Base-by-base conservation (phyloP, 2,888 invertebrate species). In the Athripsodes cinereus region DNA sequence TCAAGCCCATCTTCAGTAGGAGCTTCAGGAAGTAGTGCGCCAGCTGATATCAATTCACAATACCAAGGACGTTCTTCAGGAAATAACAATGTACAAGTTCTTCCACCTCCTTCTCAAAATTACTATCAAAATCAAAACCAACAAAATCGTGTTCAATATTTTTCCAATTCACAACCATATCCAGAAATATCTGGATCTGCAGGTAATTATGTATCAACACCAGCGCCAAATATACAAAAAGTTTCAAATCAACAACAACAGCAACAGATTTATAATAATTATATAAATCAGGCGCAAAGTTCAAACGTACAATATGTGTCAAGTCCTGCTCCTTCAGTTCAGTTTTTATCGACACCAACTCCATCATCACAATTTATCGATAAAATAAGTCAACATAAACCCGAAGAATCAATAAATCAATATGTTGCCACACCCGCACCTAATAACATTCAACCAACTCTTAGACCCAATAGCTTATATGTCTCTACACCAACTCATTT, bases 401-500 rank as follows among this genome's bases (percentile, higher is more conserved):
- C 60, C 13, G 18, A 40, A 5, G 51, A 22, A 20, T 58, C 59
- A n/a, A 74, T 67, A 65, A 70, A 67, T 60, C 76, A 75, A 61
- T 78, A 71, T 64, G 66, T 71, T 60, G 73, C 72, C 10, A 74
- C 75, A 44, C 72, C 74, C 55, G 22, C 62, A 1, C 61, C 61
- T 10, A 56, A 55, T 16, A 51, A 35, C 2, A 49, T 62, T 11
- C 62, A 59, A n/a, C 58, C 62, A 19, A 62, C 63, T n/a, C 66
- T 72, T 20, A 74, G 68, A 65, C 66, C 70, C 21, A 55, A 59
- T 19, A 52, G 51, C 66, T 71, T 31, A 74, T 68, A 66, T 65
- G 72, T 75, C 2, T 77, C 79, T 13, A 76, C 76, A 60, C 71
- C 76, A 22, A 71, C 74, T 1, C 73, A 75, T 63, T 71, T 74